These are phyloP conservation scores for Salvator merianae DNA, from an alignment of 2,113 vertebrate genomes.

Conservation along the genomic window DNA sequence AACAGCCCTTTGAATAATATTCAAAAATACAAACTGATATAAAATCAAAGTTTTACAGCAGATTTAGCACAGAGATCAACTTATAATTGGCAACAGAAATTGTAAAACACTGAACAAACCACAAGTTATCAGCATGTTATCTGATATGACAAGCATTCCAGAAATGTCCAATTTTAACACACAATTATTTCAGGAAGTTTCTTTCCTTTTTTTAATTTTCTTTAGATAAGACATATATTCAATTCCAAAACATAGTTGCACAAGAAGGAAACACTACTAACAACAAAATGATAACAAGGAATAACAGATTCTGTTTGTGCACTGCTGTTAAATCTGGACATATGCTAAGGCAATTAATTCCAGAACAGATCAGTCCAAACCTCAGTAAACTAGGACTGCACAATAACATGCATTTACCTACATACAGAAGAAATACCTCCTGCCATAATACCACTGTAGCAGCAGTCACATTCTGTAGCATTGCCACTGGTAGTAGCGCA, in stretches of 20 bases:
- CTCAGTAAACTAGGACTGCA: too few species aligned
- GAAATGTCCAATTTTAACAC: background rate
- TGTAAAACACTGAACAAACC: background rate
- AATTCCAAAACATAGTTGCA: background rate
- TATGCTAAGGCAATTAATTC: background rate
- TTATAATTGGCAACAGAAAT: background rate
- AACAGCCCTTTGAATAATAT: background rate
- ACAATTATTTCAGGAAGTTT: background rate
- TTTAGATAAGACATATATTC: background rate
- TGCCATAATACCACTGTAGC: too few species aligned
- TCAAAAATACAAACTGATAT: background rate
- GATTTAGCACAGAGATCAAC: background rate
- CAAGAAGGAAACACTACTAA: background rate
- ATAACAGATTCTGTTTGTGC: background rate
- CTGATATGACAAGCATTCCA: background rate
- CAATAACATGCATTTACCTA: too few species aligned
- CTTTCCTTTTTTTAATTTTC: too few species aligned
- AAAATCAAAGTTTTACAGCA: background rate
- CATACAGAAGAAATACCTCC: too few species aligned
- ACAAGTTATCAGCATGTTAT: background rate
- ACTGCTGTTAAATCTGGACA: background rate
- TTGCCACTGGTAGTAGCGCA: too few species aligned
- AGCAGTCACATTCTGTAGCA: too few species aligned
- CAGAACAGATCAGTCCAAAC: background rate
- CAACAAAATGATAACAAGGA: background rate